These are phyloP conservation scores for Sphenopsis melanotis DNA, from an alignment of 2,797 vertebrate species.

Conservation along the genomic window DNA sequence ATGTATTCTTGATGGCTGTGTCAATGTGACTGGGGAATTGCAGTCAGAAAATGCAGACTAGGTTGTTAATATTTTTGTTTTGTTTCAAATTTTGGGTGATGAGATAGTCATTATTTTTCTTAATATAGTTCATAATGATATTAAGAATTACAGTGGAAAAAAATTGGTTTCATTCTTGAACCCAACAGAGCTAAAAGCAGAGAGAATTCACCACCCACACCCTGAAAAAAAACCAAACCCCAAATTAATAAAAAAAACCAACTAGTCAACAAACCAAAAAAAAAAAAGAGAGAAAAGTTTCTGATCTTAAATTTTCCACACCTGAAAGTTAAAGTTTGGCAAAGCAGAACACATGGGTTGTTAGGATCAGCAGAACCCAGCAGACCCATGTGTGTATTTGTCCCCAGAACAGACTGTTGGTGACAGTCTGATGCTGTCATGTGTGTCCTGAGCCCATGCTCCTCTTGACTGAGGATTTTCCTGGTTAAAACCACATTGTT, in stretches of 20 bases:
- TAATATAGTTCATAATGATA: neutral
- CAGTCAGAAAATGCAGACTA: neutral
- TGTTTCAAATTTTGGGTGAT: neutral
- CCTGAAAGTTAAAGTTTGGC: neutral
- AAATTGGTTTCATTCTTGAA: neutral
- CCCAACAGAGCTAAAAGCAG: neutral
- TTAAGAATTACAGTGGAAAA: neutral
- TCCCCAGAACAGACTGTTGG: rapidly evolving
- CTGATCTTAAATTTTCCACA: neutral
- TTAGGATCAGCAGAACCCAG: neutral
- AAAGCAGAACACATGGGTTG: neutral
- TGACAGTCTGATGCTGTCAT: neutral
- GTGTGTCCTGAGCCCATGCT: neutral
- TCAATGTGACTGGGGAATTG: neutral
- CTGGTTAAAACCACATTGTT: neutral
- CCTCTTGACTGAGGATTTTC: neutral
- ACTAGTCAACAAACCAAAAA: neutral
- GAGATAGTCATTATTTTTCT: neutral
- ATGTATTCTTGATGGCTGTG: neutral
- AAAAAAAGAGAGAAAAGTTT: neutral
- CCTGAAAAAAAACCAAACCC: neutral
- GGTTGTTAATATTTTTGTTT: neutral
- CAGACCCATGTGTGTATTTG: neutral
- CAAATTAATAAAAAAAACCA: neutral
- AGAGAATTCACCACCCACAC: neutral